Conservation (phyloP, 2,113 vertebrate species). For the Podarcis cretensis region DNA sequence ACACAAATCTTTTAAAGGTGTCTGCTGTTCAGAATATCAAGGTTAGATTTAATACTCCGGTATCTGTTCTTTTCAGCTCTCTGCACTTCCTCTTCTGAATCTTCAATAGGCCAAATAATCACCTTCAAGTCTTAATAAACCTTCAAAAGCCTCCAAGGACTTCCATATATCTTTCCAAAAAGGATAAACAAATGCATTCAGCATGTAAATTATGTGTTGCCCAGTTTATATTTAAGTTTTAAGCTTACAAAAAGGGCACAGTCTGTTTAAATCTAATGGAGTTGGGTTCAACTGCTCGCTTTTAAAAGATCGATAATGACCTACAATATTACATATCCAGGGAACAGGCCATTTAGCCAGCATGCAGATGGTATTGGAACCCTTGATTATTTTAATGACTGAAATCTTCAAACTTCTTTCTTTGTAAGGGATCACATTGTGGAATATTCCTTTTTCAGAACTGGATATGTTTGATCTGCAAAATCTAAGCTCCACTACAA, state of each 20-base stretch:
- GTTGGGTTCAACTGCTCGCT: neutral
- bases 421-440: neutral
- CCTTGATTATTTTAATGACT: neutral
- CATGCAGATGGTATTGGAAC: neutral
- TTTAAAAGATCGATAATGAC: neutral
- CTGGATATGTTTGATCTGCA: neutral
- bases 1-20: neutral
- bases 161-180: conserved; percentile 35
- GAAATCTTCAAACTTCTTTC: neutral
- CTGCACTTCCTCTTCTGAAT: conserved; percentile 2
- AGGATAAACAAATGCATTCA: conserved; percentile 2
- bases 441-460: neutral
- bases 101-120: neutral
- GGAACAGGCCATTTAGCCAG: neutral
- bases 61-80: neutral
- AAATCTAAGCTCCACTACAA: too few relatives aligned
- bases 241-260: conserved; percentile 33
- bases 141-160: conserved; percentile 44
- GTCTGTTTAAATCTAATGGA: neutral
- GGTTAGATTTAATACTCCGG: neutral
- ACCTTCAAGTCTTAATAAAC: conserved; percentile 20
- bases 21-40: neutral
- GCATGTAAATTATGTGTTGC: conserved; percentile 16
- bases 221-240: conserved; percentile 29
- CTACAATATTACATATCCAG: neutral